Conservation (phyloP, 2,888 invertebrate species). For the Saturnia japonica region DNA sequence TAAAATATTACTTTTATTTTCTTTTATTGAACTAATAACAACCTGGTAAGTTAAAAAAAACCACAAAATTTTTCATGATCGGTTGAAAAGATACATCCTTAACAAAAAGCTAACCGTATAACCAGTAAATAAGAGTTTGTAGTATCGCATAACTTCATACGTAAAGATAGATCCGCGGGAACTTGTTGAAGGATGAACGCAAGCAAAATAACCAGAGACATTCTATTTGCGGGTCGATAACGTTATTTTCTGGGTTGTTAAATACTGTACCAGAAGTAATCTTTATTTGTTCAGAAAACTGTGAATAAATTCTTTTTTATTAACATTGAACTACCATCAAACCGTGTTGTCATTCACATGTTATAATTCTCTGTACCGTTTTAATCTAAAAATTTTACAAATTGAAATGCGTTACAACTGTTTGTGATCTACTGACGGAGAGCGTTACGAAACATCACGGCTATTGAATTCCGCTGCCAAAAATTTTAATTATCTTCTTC, state of each 20-base stretch:
- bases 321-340: neutral
- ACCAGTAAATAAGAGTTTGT: conserved; percentile 15
- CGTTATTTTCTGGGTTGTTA: neutral
- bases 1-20: too few relatives aligned
- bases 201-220: conserved; percentile 15
- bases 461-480: neutral
- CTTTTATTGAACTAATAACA: too few relatives aligned
- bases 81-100: neutral
- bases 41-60: too few relatives aligned
- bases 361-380: too few relatives aligned
- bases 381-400: neutral
- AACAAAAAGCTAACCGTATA: neutral
- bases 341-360: neutral
- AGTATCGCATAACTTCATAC: neutral
- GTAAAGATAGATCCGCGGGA: conserved; percentile 12
- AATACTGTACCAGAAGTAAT: neutral
- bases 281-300: neutral
- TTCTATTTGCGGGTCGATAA: conserved; percentile 7
- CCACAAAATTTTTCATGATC: too few relatives aligned
- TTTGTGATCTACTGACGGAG: too few relatives aligned
- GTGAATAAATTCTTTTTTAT: neutral
- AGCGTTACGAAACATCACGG: too few relatives aligned
- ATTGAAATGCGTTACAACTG: neutral
- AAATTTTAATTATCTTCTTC: too few relatives aligned
- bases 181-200: conserved; percentile 16